Conservation (phyloP, 2,113 vertebrate species). For the Heterotis niloticus region DNA sequence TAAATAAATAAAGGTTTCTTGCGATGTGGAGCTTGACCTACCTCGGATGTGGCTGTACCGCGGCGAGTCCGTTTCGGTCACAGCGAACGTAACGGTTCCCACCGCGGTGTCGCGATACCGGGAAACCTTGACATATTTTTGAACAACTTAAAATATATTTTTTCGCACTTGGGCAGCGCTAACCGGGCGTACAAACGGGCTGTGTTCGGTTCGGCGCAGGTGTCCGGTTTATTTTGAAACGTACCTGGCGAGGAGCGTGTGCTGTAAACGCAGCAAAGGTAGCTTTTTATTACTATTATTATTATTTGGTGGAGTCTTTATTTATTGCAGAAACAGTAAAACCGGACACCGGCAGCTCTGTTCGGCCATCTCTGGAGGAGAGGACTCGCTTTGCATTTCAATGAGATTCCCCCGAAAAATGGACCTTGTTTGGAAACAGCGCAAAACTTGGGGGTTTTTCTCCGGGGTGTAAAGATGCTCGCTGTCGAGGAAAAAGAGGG, state of each 20-base stretch:
- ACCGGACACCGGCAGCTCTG: conserved; percentile 1
- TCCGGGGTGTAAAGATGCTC: too few relatives aligned
- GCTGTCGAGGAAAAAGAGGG: too few relatives aligned
- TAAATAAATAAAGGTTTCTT: not conserved
- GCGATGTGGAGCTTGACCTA: not conserved
- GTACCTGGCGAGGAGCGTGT: not conserved
- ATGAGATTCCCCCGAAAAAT: not conserved
- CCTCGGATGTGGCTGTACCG: too few relatives aligned
- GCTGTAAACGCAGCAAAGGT: not conserved
- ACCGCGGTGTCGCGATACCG: not conserved
- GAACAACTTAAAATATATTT: not conserved
- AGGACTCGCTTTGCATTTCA: not conserved
- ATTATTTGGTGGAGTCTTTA: conserved; percentile 1
- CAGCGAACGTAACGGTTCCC: not conserved
- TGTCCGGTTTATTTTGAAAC: not conserved
- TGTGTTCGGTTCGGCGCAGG: not conserved
- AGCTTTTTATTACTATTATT: too few relatives aligned
- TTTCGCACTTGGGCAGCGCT: conserved; percentile 3
- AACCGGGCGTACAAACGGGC: not conserved
- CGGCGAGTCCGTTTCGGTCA: not conserved
- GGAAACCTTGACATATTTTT: too few relatives aligned
- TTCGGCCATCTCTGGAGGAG: not conserved
- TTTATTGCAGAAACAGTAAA: not conserved
- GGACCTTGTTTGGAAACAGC: not conserved
- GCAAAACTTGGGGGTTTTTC: too few relatives aligned